Base-by-base conservation (phyloP, 2,113 vertebrate species). In the Corythornis cristatus region DNA sequence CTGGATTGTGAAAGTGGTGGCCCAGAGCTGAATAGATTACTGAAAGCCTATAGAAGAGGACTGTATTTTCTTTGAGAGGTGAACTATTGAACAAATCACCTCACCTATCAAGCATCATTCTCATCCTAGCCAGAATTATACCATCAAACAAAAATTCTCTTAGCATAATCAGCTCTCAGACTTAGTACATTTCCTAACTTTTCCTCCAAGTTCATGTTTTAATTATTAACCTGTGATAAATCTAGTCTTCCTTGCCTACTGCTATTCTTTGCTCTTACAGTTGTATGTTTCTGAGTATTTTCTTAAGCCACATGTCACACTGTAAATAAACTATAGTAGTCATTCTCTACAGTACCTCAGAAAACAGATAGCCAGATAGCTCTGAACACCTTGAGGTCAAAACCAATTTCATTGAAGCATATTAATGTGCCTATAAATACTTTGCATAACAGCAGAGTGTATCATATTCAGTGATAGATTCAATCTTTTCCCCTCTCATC, bases 381-480 rank as follows among this genome's bases (percentile, higher is more conserved):
- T 70, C 43, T 90, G 83, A 70, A 67, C 19, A 79, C 54, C 54
- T 46, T 82, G 31, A 78, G 58, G 33, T 76, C 33, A 68, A 84
- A 86, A 64, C 3, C 14, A 54, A 48, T 89, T 86, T 57, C 67
- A 90, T 28, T 46, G 15, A 72, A 50, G 15, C 19, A 14, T n/a
- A 65, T 75, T 50, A 61, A 78, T 71, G 11, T 83, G 42, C 65
- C 17, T 58, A 4, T 28, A 82, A 26, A 15, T 54, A 29, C 13
- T 33, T 6, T n/a, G 21, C 33, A 65, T 15, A 60, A 22, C 3
- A 4, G 29, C 42, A 76, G 26, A 37, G 4, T 46, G 11, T 42
- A 61, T 60, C 26, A 10, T 20, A 40, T 25, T 46, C 19, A 65
- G 40, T 57, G 35, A 58, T 57, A 64, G 45, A 48, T 75, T 86